Conservation (phyloP, 2,888 invertebrate species). For the Plagodis dolabraria region DNA sequence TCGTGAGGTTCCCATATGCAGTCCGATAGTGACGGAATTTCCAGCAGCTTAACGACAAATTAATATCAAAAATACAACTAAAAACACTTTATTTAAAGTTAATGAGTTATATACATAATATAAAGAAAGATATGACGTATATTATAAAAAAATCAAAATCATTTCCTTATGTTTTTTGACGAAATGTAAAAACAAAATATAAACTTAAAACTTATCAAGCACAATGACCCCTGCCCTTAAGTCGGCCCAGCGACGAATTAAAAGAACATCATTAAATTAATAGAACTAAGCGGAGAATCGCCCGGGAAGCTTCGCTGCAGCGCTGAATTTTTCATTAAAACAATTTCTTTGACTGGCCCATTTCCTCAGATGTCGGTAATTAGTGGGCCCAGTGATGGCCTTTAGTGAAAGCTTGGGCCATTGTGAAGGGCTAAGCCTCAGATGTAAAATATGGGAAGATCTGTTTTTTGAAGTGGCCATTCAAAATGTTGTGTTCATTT, state of each 20-base stretch:
- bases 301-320: conserved; percentile 22
- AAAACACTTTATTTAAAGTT: too few species aligned
- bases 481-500: too few species aligned
- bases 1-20: too few species aligned
- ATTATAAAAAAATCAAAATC: too few species aligned
- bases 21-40: too few species aligned
- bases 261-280: conserved; percentile 27
- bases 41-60: too few species aligned
- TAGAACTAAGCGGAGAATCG: conserved; percentile 21
- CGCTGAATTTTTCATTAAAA: conserved; percentile 67
- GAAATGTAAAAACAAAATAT: too few species aligned
- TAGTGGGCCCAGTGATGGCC: conserved; percentile 63
- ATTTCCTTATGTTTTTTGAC: too few species aligned
- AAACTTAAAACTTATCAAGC: neutral
- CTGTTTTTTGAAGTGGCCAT: neutral
- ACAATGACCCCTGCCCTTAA: conserved; percentile 6
- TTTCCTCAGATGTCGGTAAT: conserved; percentile 63
- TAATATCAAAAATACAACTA: too few species aligned
- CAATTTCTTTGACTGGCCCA: conserved; percentile 59
- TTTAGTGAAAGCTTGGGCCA: conserved; percentile 56
- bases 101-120: too few species aligned
- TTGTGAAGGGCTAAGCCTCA: conserved; percentile 36
- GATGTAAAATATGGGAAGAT: neutral
- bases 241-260: conserved; percentile 18
- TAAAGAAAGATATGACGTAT: too few species aligned